These are phyloP conservation scores for Chrysomela aeneicollis DNA, from an alignment of 2,888 invertebrate genomes.

Conservation along the genomic window DNA sequence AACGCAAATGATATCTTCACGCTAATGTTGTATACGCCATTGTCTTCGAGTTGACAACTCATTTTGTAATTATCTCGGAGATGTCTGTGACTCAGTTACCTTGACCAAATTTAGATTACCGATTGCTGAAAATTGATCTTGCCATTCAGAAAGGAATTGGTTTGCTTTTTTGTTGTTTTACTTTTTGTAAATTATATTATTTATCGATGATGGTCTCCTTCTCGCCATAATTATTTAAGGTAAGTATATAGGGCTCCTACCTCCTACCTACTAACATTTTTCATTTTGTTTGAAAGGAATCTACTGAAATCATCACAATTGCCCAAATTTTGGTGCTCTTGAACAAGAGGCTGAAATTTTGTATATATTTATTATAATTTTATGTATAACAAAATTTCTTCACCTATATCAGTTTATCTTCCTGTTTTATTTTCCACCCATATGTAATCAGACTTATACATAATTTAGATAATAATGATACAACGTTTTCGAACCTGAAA, in stretches of 20 bases:
- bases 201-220: conserved; percentile 49
- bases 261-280: conserved; percentile 29
- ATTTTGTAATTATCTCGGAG: conserved; percentile 6
- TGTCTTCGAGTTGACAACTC: conserved; percentile 8
- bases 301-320: neutral
- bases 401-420: no score
- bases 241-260: conserved; percentile 45
- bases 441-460: no score
- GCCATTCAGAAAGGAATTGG: conserved; percentile 46
- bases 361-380: conserved; percentile 11
- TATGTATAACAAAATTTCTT: neutral
- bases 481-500: neutral
- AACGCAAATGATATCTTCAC: no score
- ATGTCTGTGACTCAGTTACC: conserved; percentile 44
- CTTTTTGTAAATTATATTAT: conserved; percentile 49
- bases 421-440: no score
- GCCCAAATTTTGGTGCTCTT: conserved; percentile 35
- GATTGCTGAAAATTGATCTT: conserved; percentile 47
- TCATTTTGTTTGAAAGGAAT: conserved; percentile 12
- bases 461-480: no score
- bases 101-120: conserved; percentile 46
- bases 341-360: conserved; percentile 16
- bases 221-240: conserved; percentile 55
- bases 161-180: conserved; percentile 41
- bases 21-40: neutral